Base-by-base conservation (phyloP, 2,797 vertebrate genomes). In the Erpetoichthys calabaricus region DNA sequence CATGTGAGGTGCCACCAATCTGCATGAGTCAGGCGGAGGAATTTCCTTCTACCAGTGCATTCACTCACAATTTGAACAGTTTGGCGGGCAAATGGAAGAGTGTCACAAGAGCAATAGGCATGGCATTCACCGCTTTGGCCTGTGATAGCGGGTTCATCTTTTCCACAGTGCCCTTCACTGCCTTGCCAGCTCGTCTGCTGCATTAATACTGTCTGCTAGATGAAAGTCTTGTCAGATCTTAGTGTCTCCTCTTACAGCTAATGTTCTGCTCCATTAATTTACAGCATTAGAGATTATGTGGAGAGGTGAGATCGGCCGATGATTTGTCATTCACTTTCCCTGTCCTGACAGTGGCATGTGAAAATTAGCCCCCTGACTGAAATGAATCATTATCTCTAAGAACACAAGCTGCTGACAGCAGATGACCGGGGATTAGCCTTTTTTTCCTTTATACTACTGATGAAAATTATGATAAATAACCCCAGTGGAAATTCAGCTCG, bases 221-320 rank as follows among this genome's bases (percentile, higher is more conserved):
- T 49, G 47, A 44, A 3, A 42, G 53, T 54, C 53, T 54, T 42
- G 53, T 54, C 53, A 54, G 53, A 54, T 51, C 53, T 41, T 44
- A n/a, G 7, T 44, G 45, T 45, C 58, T 59, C 45, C 25, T 55
- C 52, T 47, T 53, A 10, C 41, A 7, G 45, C 44, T 47, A 59
- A 54, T 59, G 58, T 54, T 59, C 45, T 59, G 7, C 42, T 54
- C 45, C 51, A 47, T 46, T 59, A 47, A 53, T 54, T 59, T 55
- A n/a, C 44, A 55, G 44, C 45, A 44, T 47, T 46, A 25, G 51
- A 42, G 45, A 59, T 59, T 6, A 45, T 47, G n/a, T 8, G 25
- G 8, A 49, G 47, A 59, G 57, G 47, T 42, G 58, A 46, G 45
- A 47, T 9, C 45, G 45, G 46, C 52, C 8, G 8, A 47, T 25